Evolutionary conservation across 1,140 invertebrate genomes (phyloP), one percentile per base, ranked within the genome.

Genomic region (Drosophila arizonae): DNA sequence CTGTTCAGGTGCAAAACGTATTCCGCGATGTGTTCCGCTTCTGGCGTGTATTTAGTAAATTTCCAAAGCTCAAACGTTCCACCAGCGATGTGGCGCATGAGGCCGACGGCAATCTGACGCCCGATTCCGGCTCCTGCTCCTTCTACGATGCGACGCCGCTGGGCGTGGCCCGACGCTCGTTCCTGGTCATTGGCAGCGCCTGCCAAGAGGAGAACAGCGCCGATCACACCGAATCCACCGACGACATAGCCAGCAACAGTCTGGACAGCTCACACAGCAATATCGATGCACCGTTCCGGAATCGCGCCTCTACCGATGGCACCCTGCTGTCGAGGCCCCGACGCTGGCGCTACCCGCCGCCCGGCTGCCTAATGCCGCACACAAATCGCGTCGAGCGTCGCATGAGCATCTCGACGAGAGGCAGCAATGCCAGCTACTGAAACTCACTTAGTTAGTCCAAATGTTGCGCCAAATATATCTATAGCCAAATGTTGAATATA

Each of bases 1-100:
- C 2, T 4, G 54, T 84, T 0, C 69, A 95, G 95, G 95, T 95
- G 2, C 94, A 93, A 92, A 92, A 93, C 3, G 94, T 95, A 2
- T 95, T 95, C 77, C 92, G 94, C 15, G 95, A 95, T 74, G 93
- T 94, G 4, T 95, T 94, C 54, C 93, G 94, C 1, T 95, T 95
- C 76, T 95, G 94, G 94, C 93, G 94, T 15, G 94, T 95, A 1
- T 93, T 94, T 71, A 94, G 88, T 64, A 95, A 95, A 90, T 94
- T 93, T 87, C 93, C 94, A 17, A 94, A 93, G 82, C 88, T 94
- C 36, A 93, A 93, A 82, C 91, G 94, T 77, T 93, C 93, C 45
- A 92, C 92, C 15, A 94, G 93, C 77, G 94, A 94, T 65, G 89
- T 92, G 69, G 91, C 91, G 45, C 73, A 89, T 41, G 75, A 81